A percentile compares a stretch with the other conserved stretches of the same genome.
phyloP scores from a whole-genome alignment of 2,797 vertebrate genomes.

The Pseudochirops corinnae region DNA sequence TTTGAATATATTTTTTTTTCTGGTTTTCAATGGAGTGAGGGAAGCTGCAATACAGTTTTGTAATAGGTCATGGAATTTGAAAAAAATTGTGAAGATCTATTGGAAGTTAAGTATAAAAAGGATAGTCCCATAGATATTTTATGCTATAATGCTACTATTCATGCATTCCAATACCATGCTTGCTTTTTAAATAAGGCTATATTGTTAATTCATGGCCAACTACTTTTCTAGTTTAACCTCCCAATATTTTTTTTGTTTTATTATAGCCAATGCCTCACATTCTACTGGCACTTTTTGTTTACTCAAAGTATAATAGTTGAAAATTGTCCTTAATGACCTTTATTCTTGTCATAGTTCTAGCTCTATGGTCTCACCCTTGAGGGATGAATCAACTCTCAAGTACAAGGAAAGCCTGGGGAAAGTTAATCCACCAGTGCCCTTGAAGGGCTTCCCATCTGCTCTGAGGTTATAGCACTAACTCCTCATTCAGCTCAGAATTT shows the following conservation, averaged over 20 bases:
- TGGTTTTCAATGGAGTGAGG: conserved; percentile 26
- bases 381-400: background rate
- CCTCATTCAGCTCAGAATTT: background rate
- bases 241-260: background rate
- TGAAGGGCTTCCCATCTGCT: background rate
- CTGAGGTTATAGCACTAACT: background rate
- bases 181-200: background rate
- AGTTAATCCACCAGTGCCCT: background rate
- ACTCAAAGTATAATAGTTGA: background rate
- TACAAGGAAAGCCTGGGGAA: background rate
- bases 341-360: conserved; percentile 25
- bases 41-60: conserved; percentile 33
- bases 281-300: conserved; percentile 9
- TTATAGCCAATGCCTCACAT: background rate
- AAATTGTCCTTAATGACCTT: conserved; percentile 19
- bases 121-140: background rate
- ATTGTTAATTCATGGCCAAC: conserved; percentile 4
- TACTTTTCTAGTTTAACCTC: background rate
- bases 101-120: background rate
- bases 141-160: background rate
- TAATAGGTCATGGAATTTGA: background rate
- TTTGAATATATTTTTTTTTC: conserved; percentile 13
- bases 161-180: background rate
- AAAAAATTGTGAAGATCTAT: conserved; percentile 26
- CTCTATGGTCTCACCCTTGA: background rate